A percentile compares a stretch with the other conserved stretches of the same genome.
These are phyloP conservation scores for Drosophila eohydei DNA, from an alignment of 2,888 invertebrate species.

Conservation along the genomic window DNA sequence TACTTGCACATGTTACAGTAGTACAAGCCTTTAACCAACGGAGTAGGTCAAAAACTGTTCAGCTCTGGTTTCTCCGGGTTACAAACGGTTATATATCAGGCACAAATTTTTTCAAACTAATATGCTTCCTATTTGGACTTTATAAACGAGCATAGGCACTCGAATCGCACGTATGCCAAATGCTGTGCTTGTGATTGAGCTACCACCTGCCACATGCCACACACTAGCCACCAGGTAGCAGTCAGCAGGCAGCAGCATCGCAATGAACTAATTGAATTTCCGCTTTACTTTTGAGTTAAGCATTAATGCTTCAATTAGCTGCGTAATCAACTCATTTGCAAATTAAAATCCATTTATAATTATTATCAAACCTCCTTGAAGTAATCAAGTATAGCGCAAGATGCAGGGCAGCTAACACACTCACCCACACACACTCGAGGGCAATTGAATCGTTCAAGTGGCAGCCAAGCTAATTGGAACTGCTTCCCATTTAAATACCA, in stretches of 20 bases:
- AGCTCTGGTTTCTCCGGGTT: too few species aligned
- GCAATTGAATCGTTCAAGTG: constrained; percentile 5
- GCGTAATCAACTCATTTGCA: constrained; percentile 29
- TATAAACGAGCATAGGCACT: neutral
- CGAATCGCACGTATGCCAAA: constrained; percentile 26
- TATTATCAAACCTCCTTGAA: constrained; percentile 18
- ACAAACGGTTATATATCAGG: neutral
- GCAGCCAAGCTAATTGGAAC: neutral
- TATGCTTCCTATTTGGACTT: neutral
- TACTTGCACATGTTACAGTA: neutral
- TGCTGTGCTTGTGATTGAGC: constrained; percentile 30
- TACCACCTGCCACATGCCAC: constrained; percentile 34
- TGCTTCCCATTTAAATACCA: neutral
- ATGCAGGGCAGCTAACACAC: neutral
- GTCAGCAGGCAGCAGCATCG: constrained; percentile 8
- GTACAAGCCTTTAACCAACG: too few species aligned
- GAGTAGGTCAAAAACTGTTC: too few species aligned
- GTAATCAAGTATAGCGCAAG: constrained; percentile 6
- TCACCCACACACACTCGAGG: neutral
- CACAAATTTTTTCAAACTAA: neutral
- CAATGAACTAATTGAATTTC: constrained; percentile 29
- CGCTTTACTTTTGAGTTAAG: constrained; percentile 9
- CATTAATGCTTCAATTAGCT: constrained; percentile 37
- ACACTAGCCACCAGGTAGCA: constrained; percentile 16
- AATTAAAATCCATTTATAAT: constrained; percentile 13